Percentiles rank a stretch among this genome's conserved stretches.
phyloP scores from a whole-genome alignment of 2,888 invertebrate species.

The Masnerella sp. region DNA sequence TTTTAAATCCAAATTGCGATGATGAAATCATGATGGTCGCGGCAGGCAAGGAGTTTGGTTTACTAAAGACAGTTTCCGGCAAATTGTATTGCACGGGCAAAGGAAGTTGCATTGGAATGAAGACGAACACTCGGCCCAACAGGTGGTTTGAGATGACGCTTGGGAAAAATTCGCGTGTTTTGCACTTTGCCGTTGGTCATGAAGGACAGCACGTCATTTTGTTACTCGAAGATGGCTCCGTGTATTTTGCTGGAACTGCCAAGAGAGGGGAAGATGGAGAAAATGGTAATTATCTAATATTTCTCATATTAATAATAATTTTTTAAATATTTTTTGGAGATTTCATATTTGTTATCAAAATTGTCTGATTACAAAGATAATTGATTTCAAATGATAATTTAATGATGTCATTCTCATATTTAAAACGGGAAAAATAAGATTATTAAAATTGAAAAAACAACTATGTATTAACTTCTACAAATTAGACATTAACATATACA shows the following conservation, averaged over 20 bases:
- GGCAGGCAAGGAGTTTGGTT: conserved; percentile 93
- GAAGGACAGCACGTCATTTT: conserved; percentile 88
- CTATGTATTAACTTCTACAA: too few relatives aligned
- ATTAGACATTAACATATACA: too few relatives aligned
- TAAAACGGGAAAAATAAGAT: too few relatives aligned
- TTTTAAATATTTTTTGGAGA: too few relatives aligned
- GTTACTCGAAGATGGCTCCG: conserved; percentile 94
- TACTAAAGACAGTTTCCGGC: conserved; percentile 90
- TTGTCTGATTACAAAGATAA: too few relatives aligned
- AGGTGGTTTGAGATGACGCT: conserved; percentile 83
- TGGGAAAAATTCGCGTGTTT: conserved; percentile 85
- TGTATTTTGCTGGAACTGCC: conserved; percentile 91
- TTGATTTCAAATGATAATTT: too few relatives aligned
- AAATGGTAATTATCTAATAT: conserved; percentile 81
- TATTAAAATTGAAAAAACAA: too few relatives aligned
- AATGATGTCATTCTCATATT: too few relatives aligned
- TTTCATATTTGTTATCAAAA: too few relatives aligned
- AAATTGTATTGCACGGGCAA: conserved; percentile 94
- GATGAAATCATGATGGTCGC: conserved; percentile 88
- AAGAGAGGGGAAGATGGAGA: conserved; percentile 97
- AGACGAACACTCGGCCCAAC: conserved; percentile 81
- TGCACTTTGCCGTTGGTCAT: conserved; percentile 83
- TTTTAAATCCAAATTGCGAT: conserved; percentile 81
- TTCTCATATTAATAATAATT: too few relatives aligned
- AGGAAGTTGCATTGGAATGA: conserved; percentile 90